phyloP scores from a whole-genome alignment of 2,888 invertebrate species.

The Drosophila picticornis region DNA sequence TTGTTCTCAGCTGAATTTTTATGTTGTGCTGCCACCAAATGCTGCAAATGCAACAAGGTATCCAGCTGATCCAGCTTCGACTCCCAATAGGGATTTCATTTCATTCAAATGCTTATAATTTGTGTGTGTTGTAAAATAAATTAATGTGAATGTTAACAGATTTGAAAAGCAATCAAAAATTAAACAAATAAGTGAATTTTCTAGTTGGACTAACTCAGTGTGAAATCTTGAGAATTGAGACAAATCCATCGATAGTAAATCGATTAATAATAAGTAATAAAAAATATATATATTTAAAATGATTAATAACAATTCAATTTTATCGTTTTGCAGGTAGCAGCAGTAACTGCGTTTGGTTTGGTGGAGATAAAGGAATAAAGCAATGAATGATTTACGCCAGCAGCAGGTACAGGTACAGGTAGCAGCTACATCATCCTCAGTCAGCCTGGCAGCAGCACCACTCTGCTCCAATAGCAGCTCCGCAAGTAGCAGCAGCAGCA shows the following conservation, averaged over 20 bases:
- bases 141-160: neutral
- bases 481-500: conserved; percentile 38
- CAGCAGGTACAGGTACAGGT: conserved; percentile 73
- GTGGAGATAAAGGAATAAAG: conserved; percentile 69
- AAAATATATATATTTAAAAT: neutral
- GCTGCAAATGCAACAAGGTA: neutral
- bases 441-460: conserved; percentile 54
- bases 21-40: neutral
- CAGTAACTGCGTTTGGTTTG: conserved; percentile 29
- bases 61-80: neutral
- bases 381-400: conserved; percentile 80
- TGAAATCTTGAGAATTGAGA: neutral
- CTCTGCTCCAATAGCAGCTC: conserved; percentile 38
- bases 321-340: conserved; percentile 42
- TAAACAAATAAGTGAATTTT: neutral
- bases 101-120: neutral
- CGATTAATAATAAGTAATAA: neutral
- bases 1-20: neutral
- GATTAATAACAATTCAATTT: neutral
- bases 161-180: neutral
- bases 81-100: neutral
- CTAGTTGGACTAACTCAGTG: neutral
- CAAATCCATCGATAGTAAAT: neutral
- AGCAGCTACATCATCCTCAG: conserved; percentile 78
- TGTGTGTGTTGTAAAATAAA: neutral